phyloP scores from a whole-genome alignment of 1,140 invertebrate species.

The Sitobion miscanthi region DNA sequence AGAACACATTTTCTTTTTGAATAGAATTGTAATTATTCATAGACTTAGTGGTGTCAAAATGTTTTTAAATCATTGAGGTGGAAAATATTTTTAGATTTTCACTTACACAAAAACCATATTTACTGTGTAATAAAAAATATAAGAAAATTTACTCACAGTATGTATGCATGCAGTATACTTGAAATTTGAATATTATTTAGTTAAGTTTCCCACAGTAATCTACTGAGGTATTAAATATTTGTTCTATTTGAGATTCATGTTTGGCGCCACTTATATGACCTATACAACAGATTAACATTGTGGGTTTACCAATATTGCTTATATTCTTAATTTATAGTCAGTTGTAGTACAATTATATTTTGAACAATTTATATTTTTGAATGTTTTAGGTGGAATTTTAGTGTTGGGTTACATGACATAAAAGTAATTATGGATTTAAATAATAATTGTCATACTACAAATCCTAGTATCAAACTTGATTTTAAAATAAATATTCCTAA shows the following conservation, averaged over 20 bases:
- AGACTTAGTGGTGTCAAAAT: neutral
- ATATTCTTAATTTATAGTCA: neutral
- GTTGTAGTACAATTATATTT: slow-evolving; percentile 1
- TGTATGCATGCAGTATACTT: no score
- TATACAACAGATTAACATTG: no score
- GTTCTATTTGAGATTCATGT: neutral
- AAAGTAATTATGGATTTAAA: slow-evolving; percentile 66
- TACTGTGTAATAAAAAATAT: no score
- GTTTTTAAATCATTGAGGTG: neutral
- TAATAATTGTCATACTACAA: slow-evolving; percentile 62
- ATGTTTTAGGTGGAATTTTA: slow-evolving; percentile 87
- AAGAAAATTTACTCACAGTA: no score
- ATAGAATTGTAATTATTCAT: neutral
- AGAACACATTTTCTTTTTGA: neutral
- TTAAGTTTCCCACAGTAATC: no score
- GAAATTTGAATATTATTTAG: no score
- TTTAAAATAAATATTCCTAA: slow-evolving; percentile 76
- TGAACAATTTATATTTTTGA: slow-evolving; percentile 35
- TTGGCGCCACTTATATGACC: neutral
- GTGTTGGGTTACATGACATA: slow-evolving; percentile 86
- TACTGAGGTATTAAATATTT: neutral
- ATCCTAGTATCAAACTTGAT: slow-evolving; percentile 66
- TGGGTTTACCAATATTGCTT: no score
- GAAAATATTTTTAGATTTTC: no score
- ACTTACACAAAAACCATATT: no score